Evolutionary conservation across 2,888 invertebrate species (phyloP), one percentile per base, ranked within the genome.

Genomic region (Phortica okadai): DNA sequence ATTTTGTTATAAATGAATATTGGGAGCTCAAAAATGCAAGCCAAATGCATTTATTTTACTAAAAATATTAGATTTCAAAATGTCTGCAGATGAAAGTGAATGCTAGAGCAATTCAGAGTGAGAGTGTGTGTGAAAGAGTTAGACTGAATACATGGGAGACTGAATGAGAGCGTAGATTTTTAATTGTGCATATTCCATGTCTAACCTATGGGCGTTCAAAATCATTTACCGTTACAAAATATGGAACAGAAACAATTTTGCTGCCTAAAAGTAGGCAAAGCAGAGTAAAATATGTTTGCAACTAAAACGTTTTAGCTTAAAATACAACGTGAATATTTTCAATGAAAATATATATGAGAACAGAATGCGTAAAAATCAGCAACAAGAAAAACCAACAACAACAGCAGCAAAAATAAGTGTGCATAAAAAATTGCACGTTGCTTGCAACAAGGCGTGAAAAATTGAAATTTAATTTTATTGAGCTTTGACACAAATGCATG

Each of bases 381-480:
- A 64, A 64, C 21, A 44, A 69, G 21, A 4, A 21, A 8, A 21
- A 2, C 0, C 50, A 10, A 69, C 44, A 69, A 21, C 50, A 45
- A 45, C 25, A 45, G 16, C 33, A 69, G 8, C n/a, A 16, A 50
- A n/a, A 6, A 25, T 21, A 45, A 45, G 45, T 44, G 69, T 69
- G 44, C 16, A 45, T 50, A 10, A 69, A 66, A 66, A 44, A 66
- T 41, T 41, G 41, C 7, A 33, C 33, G 3, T 44, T 6, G 33
- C 10, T 42, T 16, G n/a, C 45, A 69, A 45, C 21, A 16, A 25
- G 50, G 69, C 50, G 69, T 69, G 50, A 50, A 69, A 69, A 69
- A 69, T 69, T 69, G 45, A 69, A 69, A 69, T 69, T 50, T 69
- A 69, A 69, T 69, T 69, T 69, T 45, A 69, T 69, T 45, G 45